phyloP scores from a whole-genome alignment of 2,113 vertebrate species.

The Eubucco bourcierii region DNA sequence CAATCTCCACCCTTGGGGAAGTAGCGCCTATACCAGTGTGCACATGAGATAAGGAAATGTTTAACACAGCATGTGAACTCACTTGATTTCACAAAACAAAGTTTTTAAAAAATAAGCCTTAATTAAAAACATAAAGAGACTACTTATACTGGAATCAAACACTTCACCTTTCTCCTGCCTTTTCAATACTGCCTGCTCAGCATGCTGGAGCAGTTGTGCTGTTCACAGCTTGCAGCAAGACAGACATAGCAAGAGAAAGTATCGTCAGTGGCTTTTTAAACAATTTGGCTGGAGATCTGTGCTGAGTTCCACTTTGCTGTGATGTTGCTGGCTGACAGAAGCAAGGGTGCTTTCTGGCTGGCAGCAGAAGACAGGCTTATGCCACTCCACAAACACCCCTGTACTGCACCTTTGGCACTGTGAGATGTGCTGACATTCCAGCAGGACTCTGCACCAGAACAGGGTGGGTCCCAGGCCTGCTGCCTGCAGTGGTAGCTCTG shows the following conservation, averaged over 20 bases:
- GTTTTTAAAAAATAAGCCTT: not conserved
- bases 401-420: fast-evolving
- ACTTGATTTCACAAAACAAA: not conserved
- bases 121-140: not conserved
- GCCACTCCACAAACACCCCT: not conserved
- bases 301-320: not conserved
- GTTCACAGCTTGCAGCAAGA: not conserved
- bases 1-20: not conserved
- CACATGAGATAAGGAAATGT: not conserved
- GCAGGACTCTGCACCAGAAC: not conserved
- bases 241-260: not conserved
- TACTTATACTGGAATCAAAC: not conserved
- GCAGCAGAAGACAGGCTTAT: not conserved
- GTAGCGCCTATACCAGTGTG: not conserved
- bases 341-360: not conserved
- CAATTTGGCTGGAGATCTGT: not conserved
- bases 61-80: not conserved
- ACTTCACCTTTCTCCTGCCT: not conserved
- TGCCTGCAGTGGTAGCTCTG: fast-evolving
- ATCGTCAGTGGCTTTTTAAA: not conserved
- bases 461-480: not conserved
- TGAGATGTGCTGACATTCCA: not conserved
- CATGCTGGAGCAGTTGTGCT: not conserved
- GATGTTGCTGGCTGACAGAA: not conserved
- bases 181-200: not conserved